Base-by-base conservation (phyloP, 2,797 vertebrate genomes). In the Pogoniulus pusillus region DNA sequence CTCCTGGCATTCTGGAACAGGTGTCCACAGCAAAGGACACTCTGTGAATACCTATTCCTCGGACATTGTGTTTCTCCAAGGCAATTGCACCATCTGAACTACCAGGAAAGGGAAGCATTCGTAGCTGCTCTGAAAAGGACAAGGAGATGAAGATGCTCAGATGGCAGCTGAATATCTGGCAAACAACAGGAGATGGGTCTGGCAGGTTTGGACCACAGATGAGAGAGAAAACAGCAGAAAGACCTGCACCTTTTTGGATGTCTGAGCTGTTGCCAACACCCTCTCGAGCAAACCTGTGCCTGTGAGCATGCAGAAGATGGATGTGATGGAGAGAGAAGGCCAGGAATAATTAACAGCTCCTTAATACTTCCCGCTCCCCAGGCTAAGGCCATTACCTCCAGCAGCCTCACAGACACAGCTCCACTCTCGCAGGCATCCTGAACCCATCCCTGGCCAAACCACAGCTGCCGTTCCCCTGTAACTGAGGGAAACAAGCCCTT, bases 311-410 rank as follows among this genome's bases (percentile, higher is more conserved):
- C 7, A 7, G 37, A 66, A 39, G 3, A 6, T 23, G 23, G 30
- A 15, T 23, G 34, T 20, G 69, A 16, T 32, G 37, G 7, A 45
- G 8, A 39, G 32, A 66, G 62, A 19, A 62, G 4, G 30, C n/a
- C 47, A 13, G 63, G 8, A 76, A 37, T 90, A 82, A 90, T 80
- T 82, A 89, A 37, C 22, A 76, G 39, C 49, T 91, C 72, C 11
- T 90, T 90, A 93, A 75, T n/a, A 45, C 78, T 92, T 90, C 49
- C 91, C 68, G 75, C 70, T 58, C 37, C 53, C 54, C 32, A 6
- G 83, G 66, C 37, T 54, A 5, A 72, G 74, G 26, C 41, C 16
- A 2, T 57, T 34, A 47, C 29, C 35, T 37, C 4, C 0, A 37
- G 71, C 68, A 82, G 47, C 62, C 64, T 64, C 65, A 14, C 41